These are phyloP conservation scores for Aphidoletes aphidimyza DNA, from an alignment of 2,888 invertebrate genomes.

Conservation along the genomic window DNA sequence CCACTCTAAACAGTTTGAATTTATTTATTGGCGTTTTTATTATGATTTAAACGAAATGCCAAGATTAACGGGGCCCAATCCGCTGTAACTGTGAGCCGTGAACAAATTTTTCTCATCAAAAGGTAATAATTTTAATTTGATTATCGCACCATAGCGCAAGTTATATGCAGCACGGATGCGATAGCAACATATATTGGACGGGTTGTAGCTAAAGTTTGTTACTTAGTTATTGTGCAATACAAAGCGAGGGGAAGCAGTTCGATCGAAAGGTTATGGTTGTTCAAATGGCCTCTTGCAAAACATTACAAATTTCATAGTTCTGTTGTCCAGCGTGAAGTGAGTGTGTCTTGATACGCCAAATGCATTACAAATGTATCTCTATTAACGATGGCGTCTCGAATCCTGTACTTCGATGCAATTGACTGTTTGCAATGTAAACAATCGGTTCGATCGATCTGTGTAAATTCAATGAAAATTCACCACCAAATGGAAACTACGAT, in stretches of 20 bases:
- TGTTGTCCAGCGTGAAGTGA: background rate
- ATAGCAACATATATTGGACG: background rate
- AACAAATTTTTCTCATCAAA: constrained; percentile 51
- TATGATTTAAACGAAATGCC: constrained; percentile 31
- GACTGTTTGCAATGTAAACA: background rate
- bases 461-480: background rate
- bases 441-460: background rate
- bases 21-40: constrained; percentile 26
- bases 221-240: background rate
- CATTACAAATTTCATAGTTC: background rate
- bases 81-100: background rate
- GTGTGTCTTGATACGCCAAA: background rate
- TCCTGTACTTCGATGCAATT: background rate
- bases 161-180: background rate
- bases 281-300: background rate
- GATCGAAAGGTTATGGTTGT: constrained; percentile 3
- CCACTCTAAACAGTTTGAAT: background rate
- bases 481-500: background rate
- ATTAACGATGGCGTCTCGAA: constrained; percentile 4
- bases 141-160: constrained; percentile 6
- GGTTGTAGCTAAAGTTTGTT: too few species aligned
- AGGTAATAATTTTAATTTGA: constrained; percentile 46
- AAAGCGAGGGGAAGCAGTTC: background rate
- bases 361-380: background rate
- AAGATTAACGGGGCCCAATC: background rate